Percentiles rank a stretch among this genome's conserved stretches.
Conservation (phyloP, 2,797 vertebrate species). For the Morelia viridis region DNA sequence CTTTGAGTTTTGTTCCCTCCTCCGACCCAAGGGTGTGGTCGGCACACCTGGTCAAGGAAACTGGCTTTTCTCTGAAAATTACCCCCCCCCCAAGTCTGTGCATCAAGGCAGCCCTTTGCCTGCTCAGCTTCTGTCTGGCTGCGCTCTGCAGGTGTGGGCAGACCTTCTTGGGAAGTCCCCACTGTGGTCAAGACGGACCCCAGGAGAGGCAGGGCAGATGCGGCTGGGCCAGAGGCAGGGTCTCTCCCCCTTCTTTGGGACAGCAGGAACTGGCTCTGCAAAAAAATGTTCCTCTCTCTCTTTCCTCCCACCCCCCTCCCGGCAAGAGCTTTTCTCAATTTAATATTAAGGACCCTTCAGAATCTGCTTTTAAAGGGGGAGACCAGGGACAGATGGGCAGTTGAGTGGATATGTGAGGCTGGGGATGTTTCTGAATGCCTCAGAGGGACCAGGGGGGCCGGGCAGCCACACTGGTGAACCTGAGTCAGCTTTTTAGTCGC, state of each 20-base stretch:
- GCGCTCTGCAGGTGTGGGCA: background rate
- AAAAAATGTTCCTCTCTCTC: too few relatives aligned
- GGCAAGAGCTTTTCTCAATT: background rate
- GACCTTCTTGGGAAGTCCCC: background rate
- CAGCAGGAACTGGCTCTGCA: too few relatives aligned
- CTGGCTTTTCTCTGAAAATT: too few relatives aligned
- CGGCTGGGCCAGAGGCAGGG: too few relatives aligned
- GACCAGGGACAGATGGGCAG: background rate
- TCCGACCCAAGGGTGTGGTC: background rate
- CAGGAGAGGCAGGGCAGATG: background rate
- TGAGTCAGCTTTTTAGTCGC: background rate
- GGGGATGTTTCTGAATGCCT: too few relatives aligned
- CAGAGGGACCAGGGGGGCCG: background rate
- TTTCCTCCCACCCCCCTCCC: background rate
- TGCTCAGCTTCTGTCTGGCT: background rate
- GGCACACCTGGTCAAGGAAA: background rate
- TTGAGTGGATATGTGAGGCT: background rate
- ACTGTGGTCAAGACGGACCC: background rate
- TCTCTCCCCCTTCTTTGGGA: too few relatives aligned
- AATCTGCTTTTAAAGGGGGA: background rate
- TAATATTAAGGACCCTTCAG: background rate
- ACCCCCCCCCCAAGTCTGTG: too few relatives aligned
- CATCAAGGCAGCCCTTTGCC: too few relatives aligned
- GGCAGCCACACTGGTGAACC: background rate
- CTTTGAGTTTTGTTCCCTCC: background rate